Conservation (phyloP, 1,140 invertebrate species). For the Heliconius congener region DNA sequence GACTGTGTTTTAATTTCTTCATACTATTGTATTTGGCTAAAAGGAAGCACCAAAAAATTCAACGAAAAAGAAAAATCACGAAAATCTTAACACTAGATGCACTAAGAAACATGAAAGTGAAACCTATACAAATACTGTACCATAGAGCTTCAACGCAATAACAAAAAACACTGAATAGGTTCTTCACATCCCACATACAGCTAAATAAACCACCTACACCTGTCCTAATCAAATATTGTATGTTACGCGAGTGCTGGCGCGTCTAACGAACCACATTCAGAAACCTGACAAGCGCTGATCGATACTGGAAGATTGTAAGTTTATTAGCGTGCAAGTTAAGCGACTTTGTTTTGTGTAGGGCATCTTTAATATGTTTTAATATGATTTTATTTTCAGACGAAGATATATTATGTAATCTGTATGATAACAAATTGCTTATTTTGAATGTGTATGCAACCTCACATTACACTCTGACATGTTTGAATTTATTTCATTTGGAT, state of each 20-base stretch:
- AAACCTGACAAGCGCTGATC: slow-evolving; percentile 69
- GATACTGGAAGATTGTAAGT: slow-evolving; percentile 45
- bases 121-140: neutral
- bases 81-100: neutral
- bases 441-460: neutral
- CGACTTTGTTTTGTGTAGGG: neutral
- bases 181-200: slow-evolving; percentile 17
- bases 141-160: neutral
- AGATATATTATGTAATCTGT: neutral
- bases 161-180: slow-evolving; percentile 6
- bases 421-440: neutral
- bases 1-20: slow-evolving; percentile 57
- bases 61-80: neutral
- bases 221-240: slow-evolving; percentile 66
- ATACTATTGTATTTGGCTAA: slow-evolving; percentile 40
- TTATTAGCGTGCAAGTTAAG: slow-evolving; percentile 20
- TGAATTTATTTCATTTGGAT: too few species aligned
- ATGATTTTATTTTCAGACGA: neutral
- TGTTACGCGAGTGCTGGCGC: slow-evolving; percentile 51
- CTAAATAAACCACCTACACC: slow-evolving; percentile 40
- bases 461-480: too few species aligned
- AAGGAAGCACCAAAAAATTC: neutral
- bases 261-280: slow-evolving; percentile 73
- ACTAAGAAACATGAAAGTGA: neutral
- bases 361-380: neutral